These are phyloP conservation scores for Bradypodion pumilum DNA, from an alignment of 2,797 vertebrate species.

Conservation along the genomic window DNA sequence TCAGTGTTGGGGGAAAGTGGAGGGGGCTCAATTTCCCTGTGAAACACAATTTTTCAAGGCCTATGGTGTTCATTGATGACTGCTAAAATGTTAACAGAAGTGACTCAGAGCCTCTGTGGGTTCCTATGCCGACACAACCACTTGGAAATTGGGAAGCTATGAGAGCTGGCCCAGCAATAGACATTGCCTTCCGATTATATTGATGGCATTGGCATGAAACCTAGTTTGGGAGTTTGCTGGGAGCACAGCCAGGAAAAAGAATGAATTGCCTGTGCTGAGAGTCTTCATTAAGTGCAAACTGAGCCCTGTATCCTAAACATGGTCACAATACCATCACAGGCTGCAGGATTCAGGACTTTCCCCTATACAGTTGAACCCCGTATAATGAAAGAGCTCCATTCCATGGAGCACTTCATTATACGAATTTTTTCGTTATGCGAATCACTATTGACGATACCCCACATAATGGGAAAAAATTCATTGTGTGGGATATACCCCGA, in stretches of 20 bases:
- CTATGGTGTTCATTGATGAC: background rate
- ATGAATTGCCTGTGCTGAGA: background rate
- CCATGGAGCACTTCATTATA: too few species aligned
- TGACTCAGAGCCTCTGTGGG: background rate
- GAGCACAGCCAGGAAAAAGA: background rate
- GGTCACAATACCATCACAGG: too few species aligned
- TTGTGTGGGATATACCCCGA: too few species aligned
- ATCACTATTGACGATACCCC: too few species aligned
- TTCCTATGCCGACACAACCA: background rate
- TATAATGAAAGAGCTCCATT: too few species aligned
- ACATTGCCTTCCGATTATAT: background rate
- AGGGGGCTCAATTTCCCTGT: rapidly evolving
- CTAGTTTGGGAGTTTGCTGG: background rate
- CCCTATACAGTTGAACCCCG: too few species aligned
- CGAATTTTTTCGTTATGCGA: too few species aligned
- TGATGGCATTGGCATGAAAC: background rate
- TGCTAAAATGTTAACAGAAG: background rate
- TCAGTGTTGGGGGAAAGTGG: background rate
- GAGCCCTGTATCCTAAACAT: background rate
- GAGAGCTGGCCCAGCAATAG: background rate
- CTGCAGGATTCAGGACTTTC: background rate
- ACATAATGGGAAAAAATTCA: too few species aligned
- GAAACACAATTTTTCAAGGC: background rate
- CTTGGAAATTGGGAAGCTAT: background rate
- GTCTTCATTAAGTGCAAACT: background rate